phyloP scores from a whole-genome alignment of 2,888 invertebrate species.

The Ichneumoninae sp. region DNA sequence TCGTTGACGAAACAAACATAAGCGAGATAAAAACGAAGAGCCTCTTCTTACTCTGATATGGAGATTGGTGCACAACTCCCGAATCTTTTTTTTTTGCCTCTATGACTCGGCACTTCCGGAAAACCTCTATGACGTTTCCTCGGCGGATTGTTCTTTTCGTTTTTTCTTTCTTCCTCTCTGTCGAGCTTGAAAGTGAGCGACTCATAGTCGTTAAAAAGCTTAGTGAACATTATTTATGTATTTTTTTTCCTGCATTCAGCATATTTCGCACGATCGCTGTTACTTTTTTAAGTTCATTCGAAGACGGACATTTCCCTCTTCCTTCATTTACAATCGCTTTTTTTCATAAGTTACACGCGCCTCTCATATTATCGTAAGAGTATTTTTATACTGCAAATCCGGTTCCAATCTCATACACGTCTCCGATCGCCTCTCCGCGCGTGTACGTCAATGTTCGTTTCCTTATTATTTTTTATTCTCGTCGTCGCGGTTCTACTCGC shows the following conservation, averaged over 20 bases:
- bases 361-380: background rate
- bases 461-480: background rate
- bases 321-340: conserved; percentile 7
- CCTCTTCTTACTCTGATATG: conserved; percentile 60
- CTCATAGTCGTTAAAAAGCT: conserved; percentile 43
- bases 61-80: conserved; percentile 58
- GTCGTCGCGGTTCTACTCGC: conserved; percentile 16
- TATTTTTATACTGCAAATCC: background rate
- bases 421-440: background rate
- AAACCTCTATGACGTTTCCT: conserved; percentile 15
- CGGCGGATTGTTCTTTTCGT: background rate
- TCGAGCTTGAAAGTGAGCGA: conserved; percentile 25
- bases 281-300: conserved; percentile 10
- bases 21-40: conserved; percentile 45
- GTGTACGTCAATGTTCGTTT: conserved; percentile 16
- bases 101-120: conserved; percentile 15
- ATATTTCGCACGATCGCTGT: conserved; percentile 22
- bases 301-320: conserved; percentile 13
- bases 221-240: conserved; percentile 1
- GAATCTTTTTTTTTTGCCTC: conserved; percentile 45
- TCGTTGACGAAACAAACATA: background rate
- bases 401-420: conserved; percentile 1
- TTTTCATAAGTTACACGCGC: background rate
- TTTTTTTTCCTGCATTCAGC: conserved; percentile 4
- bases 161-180: background rate